phyloP scores from a whole-genome alignment of 2,113 vertebrate genomes.

The Caranx melampygus region DNA sequence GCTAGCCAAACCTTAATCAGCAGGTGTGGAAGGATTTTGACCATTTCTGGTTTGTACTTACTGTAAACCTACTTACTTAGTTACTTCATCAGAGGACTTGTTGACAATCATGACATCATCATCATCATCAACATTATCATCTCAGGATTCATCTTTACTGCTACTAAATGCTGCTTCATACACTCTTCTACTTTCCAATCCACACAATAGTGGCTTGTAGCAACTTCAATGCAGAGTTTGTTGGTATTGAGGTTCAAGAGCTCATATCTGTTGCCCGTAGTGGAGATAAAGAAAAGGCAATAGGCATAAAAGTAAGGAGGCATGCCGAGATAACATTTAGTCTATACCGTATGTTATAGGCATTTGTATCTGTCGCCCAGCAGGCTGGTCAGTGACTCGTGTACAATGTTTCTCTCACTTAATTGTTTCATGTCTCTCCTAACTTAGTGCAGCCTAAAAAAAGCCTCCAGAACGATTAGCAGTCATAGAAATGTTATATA shows the following conservation, averaged over 20 bases:
- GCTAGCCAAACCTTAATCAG: neutral
- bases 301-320: constrained; percentile 30
- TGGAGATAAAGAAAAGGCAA: constrained; percentile 1
- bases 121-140: too few species aligned
- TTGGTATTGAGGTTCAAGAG: neutral
- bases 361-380: constrained; percentile 2
- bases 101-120: too few species aligned
- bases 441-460: neutral
- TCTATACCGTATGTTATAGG: neutral
- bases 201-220: neutral
- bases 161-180: neutral
- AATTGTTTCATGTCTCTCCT: constrained; percentile 6
- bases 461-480: constrained; percentile 4
- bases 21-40: neutral
- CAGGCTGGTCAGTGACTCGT: constrained; percentile 21
- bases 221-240: neutral
- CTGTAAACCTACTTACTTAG: neutral
- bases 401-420: constrained; percentile 10
- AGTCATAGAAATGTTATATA: constrained; percentile 22
- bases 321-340: constrained; percentile 29
- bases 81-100: neutral
- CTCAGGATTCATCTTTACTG: neutral
- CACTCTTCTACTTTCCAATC: neutral
- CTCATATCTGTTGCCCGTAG: constrained; percentile 11
- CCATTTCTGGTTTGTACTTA: neutral